phyloP scores from a whole-genome alignment of 1,140 invertebrate species.

The Drosophila grimshawi region DNA sequence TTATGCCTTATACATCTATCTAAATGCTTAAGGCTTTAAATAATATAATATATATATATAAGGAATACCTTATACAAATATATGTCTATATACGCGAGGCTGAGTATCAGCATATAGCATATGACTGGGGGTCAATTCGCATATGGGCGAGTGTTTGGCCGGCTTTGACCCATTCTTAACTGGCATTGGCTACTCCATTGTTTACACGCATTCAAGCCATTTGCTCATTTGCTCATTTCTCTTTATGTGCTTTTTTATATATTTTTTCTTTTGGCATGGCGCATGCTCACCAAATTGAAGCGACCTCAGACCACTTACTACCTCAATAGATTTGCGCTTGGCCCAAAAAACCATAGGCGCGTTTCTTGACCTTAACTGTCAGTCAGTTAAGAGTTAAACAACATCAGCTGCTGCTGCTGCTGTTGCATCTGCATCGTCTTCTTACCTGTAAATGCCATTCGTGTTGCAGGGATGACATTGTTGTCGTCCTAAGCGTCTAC shows the following conservation, averaged over 20 bases:
- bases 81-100: too few relatives aligned
- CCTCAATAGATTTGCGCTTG: slow-evolving; percentile 72
- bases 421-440: slow-evolving; percentile 1
- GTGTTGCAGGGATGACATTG: slow-evolving; percentile 87
- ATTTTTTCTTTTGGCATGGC: slow-evolving; percentile 1
- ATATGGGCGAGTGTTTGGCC: neutral
- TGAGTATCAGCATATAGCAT: too few relatives aligned
- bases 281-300: slow-evolving; percentile 68
- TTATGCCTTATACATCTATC: too few relatives aligned
- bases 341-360: slow-evolving; percentile 29
- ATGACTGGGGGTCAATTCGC: neutral
- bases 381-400: slow-evolving; percentile 1
- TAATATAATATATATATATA: too few relatives aligned
- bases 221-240: neutral
- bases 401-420: neutral
- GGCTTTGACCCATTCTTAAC: slow-evolving; percentile 15
- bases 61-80: too few relatives aligned
- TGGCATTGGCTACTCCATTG: slow-evolving; percentile 26
- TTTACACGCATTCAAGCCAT: slow-evolving; percentile 17
- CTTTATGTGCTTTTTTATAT: too few relatives aligned
- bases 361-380: slow-evolving; percentile 70
- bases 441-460: slow-evolving; percentile 87
- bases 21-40: too few relatives aligned
- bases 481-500: slow-evolving; percentile 59
- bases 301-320: slow-evolving; percentile 55